Base-by-base conservation (phyloP, 1,140 invertebrate genomes). In the Drosophila parabipectinata region DNA sequence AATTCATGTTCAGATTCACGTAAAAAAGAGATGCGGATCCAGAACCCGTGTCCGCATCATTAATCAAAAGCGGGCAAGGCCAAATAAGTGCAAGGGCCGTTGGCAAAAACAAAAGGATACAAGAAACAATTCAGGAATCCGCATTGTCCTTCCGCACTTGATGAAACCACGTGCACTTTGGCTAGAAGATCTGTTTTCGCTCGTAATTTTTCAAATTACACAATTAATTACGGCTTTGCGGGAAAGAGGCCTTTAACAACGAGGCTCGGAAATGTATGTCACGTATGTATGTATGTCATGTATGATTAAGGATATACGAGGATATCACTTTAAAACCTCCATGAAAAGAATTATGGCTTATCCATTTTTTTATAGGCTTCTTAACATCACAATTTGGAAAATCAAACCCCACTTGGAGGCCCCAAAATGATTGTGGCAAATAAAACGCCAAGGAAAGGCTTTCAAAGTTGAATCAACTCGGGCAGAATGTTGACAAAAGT, bases 151-250 rank as follows among this genome's bases (percentile, higher is more conserved):
- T 47, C 24, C 21, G 44, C 28, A 47, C 32, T 62, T 41, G 44
- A 62, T 37, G 12, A 50, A 47, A 30, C 50, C 30, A 50, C 8
- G 44, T 56, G 26, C 44, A 45, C 4, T 41, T 50, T 60, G 44
- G 44, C 52, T 53, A 14, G 48, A 67, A 28, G 56, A 63, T 77
- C 59, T 60, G 37, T 71, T 61, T 63, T 37, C 34, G 61, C 61
- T 61, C n/a, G 67, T 62, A 48, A 57, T 56, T 45, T 57, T 75
- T 73, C 71, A 79, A 90, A 90, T 79, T 72, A 69, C 67, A 54
- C 68, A 85, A 90, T 88, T 87, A 90, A 91, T 87, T 91, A 82
- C 72, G 60, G 58, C 45, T 44, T 28, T 41, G 58, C 15, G 47
- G 15, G 12, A 45, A 3, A 21, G 9, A 50, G 15, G 12, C 30